phyloP scores from a whole-genome alignment of 2,797 vertebrate species.

The Lophotriccus pileatus region DNA sequence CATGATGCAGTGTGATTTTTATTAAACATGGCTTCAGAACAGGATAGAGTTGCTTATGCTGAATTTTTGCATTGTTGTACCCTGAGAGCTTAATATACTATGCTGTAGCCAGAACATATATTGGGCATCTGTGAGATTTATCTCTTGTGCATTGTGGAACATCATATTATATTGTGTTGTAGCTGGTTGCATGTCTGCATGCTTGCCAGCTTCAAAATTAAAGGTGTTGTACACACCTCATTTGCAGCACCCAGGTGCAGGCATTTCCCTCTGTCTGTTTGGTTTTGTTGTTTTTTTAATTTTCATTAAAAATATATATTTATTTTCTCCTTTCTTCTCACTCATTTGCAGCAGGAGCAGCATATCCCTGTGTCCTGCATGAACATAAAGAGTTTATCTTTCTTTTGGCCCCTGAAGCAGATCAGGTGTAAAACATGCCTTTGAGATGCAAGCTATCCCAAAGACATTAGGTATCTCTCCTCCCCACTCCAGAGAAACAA shows the following conservation, averaged over 20 bases:
- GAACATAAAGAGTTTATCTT: background rate
- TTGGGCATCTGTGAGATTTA: background rate
- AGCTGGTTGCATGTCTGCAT: background rate
- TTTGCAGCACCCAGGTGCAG: background rate
- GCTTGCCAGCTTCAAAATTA: background rate
- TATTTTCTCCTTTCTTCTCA: background rate
- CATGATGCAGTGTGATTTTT: background rate
- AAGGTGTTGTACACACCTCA: background rate
- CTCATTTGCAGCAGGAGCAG: background rate
- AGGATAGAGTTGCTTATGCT: background rate
- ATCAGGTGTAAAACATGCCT: background rate
- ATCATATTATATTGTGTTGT: background rate
- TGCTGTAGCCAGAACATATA: background rate
- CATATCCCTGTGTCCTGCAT: background rate
- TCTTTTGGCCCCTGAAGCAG: background rate
- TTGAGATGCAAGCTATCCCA: background rate
- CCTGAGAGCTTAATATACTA: background rate
- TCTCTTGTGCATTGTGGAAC: background rate
- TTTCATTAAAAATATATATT: background rate
- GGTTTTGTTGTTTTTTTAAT: background rate
- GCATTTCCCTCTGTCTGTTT: background rate
- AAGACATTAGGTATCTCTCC: background rate
- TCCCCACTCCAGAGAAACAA: background rate
- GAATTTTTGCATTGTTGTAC: background rate
- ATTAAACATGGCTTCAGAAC: background rate